These are phyloP conservation scores for Ganaspis brasiliensis DNA, from an alignment of 2,888 invertebrate genomes.

Conservation along the genomic window DNA sequence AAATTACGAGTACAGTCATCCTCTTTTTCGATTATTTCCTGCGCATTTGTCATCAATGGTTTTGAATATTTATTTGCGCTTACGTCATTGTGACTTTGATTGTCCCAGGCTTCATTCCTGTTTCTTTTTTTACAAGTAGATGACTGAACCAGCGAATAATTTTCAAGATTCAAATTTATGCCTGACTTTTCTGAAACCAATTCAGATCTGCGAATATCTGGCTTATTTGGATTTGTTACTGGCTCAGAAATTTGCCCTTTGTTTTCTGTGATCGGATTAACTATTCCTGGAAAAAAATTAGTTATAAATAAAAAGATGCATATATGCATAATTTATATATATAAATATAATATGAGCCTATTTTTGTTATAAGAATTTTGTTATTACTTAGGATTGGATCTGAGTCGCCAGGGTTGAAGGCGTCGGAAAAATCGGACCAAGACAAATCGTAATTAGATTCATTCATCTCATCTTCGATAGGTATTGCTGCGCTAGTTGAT, in stretches of 20 bases:
- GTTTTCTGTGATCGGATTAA: background rate
- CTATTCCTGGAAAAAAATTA: background rate
- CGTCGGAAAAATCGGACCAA: constrained; percentile 5
- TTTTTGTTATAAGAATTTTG: background rate
- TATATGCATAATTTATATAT: background rate
- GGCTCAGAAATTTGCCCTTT: background rate
- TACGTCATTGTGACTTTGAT: no score
- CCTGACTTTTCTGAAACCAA: no score
- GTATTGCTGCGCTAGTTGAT: background rate
- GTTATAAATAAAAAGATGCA: constrained; percentile 1
- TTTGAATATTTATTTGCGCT: no score
- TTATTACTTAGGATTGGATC: background rate
- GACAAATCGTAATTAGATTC: background rate
- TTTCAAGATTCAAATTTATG: no score
- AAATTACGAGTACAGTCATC: no score
- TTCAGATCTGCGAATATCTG: no score
- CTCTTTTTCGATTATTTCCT: no score
- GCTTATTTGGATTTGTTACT: background rate
- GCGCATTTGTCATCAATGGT: no score
- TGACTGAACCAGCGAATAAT: no score
- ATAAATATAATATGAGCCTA: background rate
- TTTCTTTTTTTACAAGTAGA: no score
- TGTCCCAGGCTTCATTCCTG: no score
- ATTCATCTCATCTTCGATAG: background rate
- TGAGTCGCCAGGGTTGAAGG: background rate